A percentile compares a stretch with the other conserved stretches of the same genome.
phyloP scores from a whole-genome alignment of 1,140 invertebrate species.

The Zaprionus camerounensis region DNA sequence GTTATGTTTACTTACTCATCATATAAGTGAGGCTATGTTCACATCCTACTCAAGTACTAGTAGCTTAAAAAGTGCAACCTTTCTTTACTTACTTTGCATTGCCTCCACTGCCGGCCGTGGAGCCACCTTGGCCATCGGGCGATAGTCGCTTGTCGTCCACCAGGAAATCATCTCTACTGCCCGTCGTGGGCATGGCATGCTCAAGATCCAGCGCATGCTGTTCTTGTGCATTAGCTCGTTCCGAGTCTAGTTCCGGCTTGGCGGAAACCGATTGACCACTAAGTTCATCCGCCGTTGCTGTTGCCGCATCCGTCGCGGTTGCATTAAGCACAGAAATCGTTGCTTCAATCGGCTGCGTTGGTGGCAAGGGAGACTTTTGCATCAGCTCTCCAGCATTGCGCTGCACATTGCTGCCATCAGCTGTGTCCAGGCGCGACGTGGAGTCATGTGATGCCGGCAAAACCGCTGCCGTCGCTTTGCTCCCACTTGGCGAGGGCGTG shows the following conservation, averaged over 20 bases:
- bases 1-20: neutral
- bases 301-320: constrained; percentile 27
- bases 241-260: constrained; percentile 73
- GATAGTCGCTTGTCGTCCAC: constrained; percentile 73
- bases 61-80: neutral
- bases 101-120: constrained; percentile 68
- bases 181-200: constrained; percentile 47
- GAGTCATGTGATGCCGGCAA: constrained; percentile 32
- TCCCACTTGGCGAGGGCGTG: constrained; percentile 64
- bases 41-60: too few relatives aligned
- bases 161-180: constrained; percentile 62
- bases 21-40: neutral
- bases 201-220: constrained; percentile 24
- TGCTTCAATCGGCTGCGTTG: constrained; percentile 79
- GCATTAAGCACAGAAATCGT: constrained; percentile 76
- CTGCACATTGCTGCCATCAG: constrained; percentile 61
- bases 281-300: constrained; percentile 34
- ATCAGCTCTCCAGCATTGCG: constrained; percentile 34
- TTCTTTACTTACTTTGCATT: constrained; percentile 56
- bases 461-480: constrained; percentile 34
- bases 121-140: constrained; percentile 77
- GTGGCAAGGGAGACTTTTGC: constrained; percentile 73
- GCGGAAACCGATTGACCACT: constrained; percentile 64
- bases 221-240: constrained; percentile 63
- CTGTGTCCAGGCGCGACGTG: constrained; percentile 63